Conservation (phyloP, 2,888 invertebrate genomes). For the Slavum lentiscoides region DNA sequence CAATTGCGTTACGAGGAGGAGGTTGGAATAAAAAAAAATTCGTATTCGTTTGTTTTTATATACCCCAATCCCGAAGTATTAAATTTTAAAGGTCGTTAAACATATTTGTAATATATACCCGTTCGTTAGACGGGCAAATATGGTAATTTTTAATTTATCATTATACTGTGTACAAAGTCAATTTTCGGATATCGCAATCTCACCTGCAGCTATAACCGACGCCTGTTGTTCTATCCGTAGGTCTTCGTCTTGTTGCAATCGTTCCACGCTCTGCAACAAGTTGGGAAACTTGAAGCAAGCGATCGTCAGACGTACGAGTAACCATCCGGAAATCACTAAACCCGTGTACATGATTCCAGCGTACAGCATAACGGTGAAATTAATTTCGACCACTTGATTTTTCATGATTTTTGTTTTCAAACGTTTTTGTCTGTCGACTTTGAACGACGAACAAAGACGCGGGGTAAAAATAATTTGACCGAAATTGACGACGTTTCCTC, state of each 20-base stretch:
- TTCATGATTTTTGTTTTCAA: constrained; percentile 18
- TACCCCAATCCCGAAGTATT: too few species aligned
- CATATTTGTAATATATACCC: too few species aligned
- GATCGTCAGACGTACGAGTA: constrained; percentile 32
- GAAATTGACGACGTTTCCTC: background rate
- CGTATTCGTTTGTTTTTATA: too few species aligned
- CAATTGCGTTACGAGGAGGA: too few species aligned
- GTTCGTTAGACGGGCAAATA: too few species aligned
- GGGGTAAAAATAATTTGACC: background rate
- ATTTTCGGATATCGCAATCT: background rate
- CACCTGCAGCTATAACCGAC: background rate
- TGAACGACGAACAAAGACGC: background rate
- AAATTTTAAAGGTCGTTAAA: too few species aligned
- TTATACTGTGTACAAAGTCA: too few species aligned
- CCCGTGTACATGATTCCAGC: constrained; percentile 28
- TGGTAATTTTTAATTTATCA: too few species aligned
- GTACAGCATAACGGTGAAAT: constrained; percentile 26
- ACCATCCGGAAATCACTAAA: constrained; percentile 35
- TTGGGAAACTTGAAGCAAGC: constrained; percentile 35
- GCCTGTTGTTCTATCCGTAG: background rate
- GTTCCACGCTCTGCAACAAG: background rate
- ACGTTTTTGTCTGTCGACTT: too few species aligned
- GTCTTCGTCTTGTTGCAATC: background rate
- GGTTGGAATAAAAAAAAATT: too few species aligned
- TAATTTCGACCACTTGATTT: constrained; percentile 12